Evolutionary conservation across 2,888 invertebrate genomes (phyloP).

Genomic region (Linnaemya tessellans): DNA sequence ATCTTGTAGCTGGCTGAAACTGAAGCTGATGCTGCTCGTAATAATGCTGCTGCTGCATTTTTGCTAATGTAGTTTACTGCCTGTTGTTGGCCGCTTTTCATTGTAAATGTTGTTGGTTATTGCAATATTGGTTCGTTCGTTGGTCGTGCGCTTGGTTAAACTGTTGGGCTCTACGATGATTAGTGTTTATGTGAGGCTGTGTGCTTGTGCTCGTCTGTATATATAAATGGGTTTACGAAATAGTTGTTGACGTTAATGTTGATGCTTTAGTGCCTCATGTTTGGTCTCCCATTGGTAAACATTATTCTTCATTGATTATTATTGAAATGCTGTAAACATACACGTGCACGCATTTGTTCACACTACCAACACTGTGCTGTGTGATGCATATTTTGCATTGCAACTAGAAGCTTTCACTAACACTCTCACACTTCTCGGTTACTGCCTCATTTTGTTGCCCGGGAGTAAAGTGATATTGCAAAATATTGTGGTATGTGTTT

Average conservation of each 20-base stretch:
- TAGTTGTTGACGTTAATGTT: constrained; percentile 69
- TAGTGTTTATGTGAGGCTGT: constrained; percentile 51
- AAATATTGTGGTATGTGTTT: constrained; percentile 48
- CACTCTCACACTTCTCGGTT: constrained; percentile 16
- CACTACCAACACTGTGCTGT: constrained; percentile 1
- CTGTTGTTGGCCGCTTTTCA: constrained; percentile 62
- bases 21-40: constrained; percentile 42
- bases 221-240: constrained; percentile 59
- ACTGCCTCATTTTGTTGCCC: constrained; percentile 31
- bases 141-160: constrained; percentile 41
- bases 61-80: constrained; percentile 46
- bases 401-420: constrained; percentile 22
- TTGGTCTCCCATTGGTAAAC: constrained; percentile 71
- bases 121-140: constrained; percentile 48
- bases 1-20: constrained; percentile 53
- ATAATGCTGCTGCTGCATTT: constrained; percentile 51
- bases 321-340: constrained; percentile 69
- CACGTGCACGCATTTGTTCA: constrained; percentile 19
- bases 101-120: constrained; percentile 61
- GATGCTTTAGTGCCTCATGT: constrained; percentile 70
- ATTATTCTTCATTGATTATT: constrained; percentile 72
- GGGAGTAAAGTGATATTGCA: constrained; percentile 48
- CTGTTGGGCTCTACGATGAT: constrained; percentile 55
- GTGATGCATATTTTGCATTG: background rate
- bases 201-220: background rate